A percentile compares a stretch with the other conserved stretches of the same genome.
These are phyloP conservation scores for Ferdinandea cuprea DNA, from an alignment of 2,888 invertebrate genomes.

Conservation along the genomic window DNA sequence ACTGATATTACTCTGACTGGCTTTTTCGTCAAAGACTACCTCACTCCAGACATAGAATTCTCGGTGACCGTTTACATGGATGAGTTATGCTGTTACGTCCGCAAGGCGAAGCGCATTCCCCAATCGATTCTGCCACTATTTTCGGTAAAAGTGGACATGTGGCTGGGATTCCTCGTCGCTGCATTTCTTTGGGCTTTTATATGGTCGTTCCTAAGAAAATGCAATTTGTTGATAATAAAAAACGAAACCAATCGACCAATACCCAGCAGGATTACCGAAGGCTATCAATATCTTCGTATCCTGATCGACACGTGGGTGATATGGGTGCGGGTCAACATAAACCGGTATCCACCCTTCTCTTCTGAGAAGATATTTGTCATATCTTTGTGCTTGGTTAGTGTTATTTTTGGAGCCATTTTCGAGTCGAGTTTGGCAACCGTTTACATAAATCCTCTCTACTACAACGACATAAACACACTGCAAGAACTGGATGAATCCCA, in stretches of 20 bases:
- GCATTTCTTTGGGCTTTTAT: conserved; percentile 77
- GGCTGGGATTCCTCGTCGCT: conserved; percentile 80
- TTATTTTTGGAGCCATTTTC: conserved; percentile 82
- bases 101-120: conserved; percentile 82
- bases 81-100: conserved; percentile 82
- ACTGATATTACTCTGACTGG: conserved; percentile 82
- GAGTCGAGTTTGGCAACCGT: conserved; percentile 83
- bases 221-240: conserved; percentile 75
- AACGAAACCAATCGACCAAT: neutral
- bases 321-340: conserved; percentile 80
- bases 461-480: conserved; percentile 81
- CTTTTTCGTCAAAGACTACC: conserved; percentile 83
- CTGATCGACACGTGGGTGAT: conserved; percentile 81
- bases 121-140: conserved; percentile 82
- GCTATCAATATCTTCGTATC: conserved; percentile 76
- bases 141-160: conserved; percentile 80
- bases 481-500: conserved; percentile 80
- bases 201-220: conserved; percentile 78
- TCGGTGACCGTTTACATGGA: conserved; percentile 81
- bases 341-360: conserved; percentile 80
- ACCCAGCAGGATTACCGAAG: neutral
- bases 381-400: conserved; percentile 81
- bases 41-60: conserved; percentile 80
- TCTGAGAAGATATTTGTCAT: conserved; percentile 82
- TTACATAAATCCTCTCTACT: conserved; percentile 81